These are phyloP conservation scores for Gasterosteus aculeatus DNA, from an alignment of 2,113 vertebrate genomes.

Conservation along the genomic window DNA sequence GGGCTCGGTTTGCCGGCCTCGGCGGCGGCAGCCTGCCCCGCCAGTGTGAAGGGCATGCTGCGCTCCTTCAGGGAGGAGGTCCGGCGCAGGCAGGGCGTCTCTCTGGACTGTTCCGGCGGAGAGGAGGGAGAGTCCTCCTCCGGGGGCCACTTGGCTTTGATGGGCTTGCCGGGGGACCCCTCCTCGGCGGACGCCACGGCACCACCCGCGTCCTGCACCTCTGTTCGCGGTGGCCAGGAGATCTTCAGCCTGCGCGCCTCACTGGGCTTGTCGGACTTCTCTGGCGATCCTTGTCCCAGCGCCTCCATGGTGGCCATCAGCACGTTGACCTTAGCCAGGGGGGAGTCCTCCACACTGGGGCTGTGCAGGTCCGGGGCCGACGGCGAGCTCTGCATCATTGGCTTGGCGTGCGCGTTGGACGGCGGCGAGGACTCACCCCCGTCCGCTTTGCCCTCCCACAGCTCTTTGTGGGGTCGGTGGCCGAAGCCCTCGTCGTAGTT, in stretches of 20 bases:
- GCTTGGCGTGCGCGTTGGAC: slow-evolving; percentile 30
- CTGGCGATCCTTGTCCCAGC: slow-evolving; percentile 71
- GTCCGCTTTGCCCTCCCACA: slow-evolving; percentile 88
- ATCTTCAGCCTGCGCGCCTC: slow-evolving; percentile 92
- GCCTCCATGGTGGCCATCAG: slow-evolving; percentile 92
- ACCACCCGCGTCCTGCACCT: slow-evolving; percentile 58
- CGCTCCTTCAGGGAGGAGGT: slow-evolving; percentile 90
- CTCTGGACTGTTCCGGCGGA: slow-evolving; percentile 59
- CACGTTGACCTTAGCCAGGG: slow-evolving; percentile 91
- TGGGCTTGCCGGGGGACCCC: slow-evolving; percentile 75
- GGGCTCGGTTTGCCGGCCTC: slow-evolving; percentile 9
- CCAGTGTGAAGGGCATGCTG: slow-evolving; percentile 85
- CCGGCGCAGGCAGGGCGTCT: slow-evolving; percentile 83
- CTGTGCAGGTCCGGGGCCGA: slow-evolving; percentile 67
- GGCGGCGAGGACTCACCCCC: slow-evolving; percentile 56
- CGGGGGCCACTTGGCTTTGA: slow-evolving; percentile 93
- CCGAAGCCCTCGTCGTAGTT: slow-evolving; percentile 99
- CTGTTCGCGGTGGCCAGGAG: slow-evolving; percentile 89
- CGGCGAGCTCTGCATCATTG: slow-evolving; percentile 21
- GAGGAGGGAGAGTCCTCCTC: slow-evolving; percentile 84
- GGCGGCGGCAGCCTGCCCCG: slow-evolving; percentile 55
- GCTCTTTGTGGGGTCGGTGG: slow-evolving; percentile 93
- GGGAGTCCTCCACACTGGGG: slow-evolving; percentile 91
- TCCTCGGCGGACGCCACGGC: slow-evolving; percentile 68
- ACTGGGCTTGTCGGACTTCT: slow-evolving; percentile 82